Base-by-base conservation (phyloP, 2,797 vertebrate species). In the Pseudomugil gertrudae region DNA sequence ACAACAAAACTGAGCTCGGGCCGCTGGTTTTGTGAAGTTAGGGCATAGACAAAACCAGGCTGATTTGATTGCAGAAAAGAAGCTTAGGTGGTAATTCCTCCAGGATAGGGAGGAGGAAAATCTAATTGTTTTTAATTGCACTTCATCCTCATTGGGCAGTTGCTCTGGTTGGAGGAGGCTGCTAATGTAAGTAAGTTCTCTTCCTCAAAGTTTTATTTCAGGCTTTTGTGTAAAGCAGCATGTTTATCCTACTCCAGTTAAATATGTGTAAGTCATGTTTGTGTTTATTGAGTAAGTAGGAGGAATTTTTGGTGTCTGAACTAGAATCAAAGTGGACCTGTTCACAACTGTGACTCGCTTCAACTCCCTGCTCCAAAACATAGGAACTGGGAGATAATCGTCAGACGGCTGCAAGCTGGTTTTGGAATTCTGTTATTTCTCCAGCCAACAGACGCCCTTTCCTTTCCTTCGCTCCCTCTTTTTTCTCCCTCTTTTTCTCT, bases 381-480 rank as follows among this genome's bases (percentile, higher is more conserved):
- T 72, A 57, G 69, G 69, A 83, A 70, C 69, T 80, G 79, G 81
- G 75, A 66, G 74, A 83, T 76, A 63, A 67, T 26, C 53, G 71
- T 84, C 84, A 88, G 86, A 83, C 72, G 69, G 84, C 92, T 85
- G 66, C 89, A 83, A 85, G 85, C 85, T 53, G 81, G 78, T 89
- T 90, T 92, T 93, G 94, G 94, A 94, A 95, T 95, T 94, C 94
- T 90, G 83, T 92, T 66, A 91, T 94, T 93, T 90, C 92, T 93
- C 53, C 71, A 74, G 69, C 79, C 85, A 84, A 78, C 85, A 83
- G 74, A 86, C 73, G 78, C 83, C 76, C 82, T 85, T 67, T 83
- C 76, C 82, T 85, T 67, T 83, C 72, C 54, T 57, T 45, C 26
- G n/a, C 76, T 78, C 68, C 66, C 61, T 78, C 68, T 81, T 63